These are phyloP conservation scores for Apostichopus leukothele DNA, from an alignment of 53 echinoderm and acorn worm genomes.

Conservation along the genomic window DNA sequence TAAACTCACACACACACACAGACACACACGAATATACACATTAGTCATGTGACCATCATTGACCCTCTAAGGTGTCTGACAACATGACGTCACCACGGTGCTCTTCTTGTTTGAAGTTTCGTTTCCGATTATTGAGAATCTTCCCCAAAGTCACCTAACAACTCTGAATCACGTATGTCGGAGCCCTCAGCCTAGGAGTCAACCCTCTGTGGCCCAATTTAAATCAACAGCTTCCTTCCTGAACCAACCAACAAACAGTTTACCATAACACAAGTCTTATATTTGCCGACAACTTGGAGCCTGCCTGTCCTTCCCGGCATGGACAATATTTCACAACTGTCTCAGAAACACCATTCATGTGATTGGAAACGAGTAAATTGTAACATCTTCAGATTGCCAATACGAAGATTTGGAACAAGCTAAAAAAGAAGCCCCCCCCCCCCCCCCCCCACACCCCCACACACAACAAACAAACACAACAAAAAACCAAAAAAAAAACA, in stretches of 20 bases:
- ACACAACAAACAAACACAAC: no score
- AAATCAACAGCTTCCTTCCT: conserved; percentile 52
- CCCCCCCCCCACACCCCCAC: no score
- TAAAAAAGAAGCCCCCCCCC: no score
- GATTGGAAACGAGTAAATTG: not conserved
- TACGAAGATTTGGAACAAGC: no score
- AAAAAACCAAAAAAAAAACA: no score
- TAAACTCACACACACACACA: no score
- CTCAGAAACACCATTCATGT: not conserved
- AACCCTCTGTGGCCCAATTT: conserved; percentile 40
- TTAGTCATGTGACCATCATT: not conserved
- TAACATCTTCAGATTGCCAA: no score
- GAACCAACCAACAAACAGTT: conserved; percentile 36
- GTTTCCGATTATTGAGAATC: not conserved
- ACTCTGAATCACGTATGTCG: not conserved
- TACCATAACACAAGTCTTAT: conserved; percentile 38
- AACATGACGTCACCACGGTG: not conserved
- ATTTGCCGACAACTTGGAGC: conserved; percentile 23
- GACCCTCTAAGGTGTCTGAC: not conserved
- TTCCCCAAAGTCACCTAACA: conserved; percentile 1
- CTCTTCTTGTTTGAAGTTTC: not conserved
- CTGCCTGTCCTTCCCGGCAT: not conserved
- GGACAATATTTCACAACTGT: not conserved
- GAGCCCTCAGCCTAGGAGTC: not conserved
- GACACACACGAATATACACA: no score